Evolutionary conservation across 2,888 invertebrate species (phyloP), one percentile per base, ranked within the genome.

Genomic region (Ophioninae sp.): DNA sequence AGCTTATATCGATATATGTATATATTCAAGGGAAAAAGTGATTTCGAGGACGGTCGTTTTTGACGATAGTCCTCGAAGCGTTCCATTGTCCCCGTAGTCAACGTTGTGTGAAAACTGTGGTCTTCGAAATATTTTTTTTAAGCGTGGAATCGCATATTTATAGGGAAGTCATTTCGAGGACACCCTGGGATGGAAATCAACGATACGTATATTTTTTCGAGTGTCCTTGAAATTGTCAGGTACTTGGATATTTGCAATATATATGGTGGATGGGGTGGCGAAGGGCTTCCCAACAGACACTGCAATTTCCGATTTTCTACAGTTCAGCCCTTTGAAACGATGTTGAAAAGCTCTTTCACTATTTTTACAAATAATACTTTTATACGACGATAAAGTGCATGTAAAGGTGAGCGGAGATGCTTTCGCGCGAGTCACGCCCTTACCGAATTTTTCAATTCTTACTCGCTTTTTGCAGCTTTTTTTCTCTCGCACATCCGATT

Each of bases 241-340:
- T 17, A 50, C 17, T 17, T 17, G 13, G 10, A 10, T 44, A 50
- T 17, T 13, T 50, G 50, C 17, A 50, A 50, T 50, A 50, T 50
- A 50, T 13, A 17, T 17, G 50, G 50, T 50, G 17, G 17, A 6
- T 6, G 6, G 17, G 17, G 17, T 0, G 13, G 17, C 17, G 13
- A 17, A 17, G 50, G 50, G 50, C 17, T 3, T 13, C 17, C 7
- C 56, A 57, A 23, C 59, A 56, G 69, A 69, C 39, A 74, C 50
- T 79, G 75, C 79, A 72, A 83, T 83, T 79, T 72, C 64, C 72
- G 61, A 72, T 83, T 76, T 50, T 64, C 75, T 73, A 56, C n/a
- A 21, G 68, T 67, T 65, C 20, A 39, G 57, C 79, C 56, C 56
- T 70, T 70, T 57, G 70, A 30, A 67, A 57, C 50, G 30, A 77